A percentile compares a stretch with the other conserved stretches of the same genome.
phyloP scores from a whole-genome alignment of 2,797 vertebrate genomes.

The Sparidentex hasta region DNA sequence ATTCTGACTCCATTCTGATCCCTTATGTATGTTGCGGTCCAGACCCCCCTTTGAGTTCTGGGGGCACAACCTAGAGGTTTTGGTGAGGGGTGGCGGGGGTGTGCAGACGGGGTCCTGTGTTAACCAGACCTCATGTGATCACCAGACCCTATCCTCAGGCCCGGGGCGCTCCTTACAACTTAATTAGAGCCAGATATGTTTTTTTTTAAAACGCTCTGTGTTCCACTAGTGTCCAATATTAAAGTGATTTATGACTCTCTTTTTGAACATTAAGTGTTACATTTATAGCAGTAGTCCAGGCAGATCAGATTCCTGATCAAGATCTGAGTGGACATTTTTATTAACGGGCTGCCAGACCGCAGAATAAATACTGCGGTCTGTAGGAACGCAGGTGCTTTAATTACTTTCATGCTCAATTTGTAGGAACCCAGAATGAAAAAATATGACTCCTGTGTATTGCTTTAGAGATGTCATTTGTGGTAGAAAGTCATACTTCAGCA shows the following conservation, averaged over 20 bases:
- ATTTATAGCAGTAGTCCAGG: constrained; percentile 76
- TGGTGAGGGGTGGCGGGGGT: constrained; percentile 3
- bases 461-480: constrained; percentile 46
- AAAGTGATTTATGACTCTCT: constrained; percentile 84
- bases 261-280: constrained; percentile 82
- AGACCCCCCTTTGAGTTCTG: constrained; percentile 41
- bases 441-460: constrained; percentile 60
- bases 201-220: constrained; percentile 50
- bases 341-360: constrained; percentile 75
- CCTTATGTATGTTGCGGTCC: constrained; percentile 28
- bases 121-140: constrained; percentile 75
- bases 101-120: constrained; percentile 46
- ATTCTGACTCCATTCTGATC: constrained; percentile 36
- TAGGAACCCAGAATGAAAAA: constrained; percentile 60
- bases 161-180: constrained; percentile 68
- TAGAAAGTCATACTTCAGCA: constrained; percentile 31
- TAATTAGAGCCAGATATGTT: constrained; percentile 86
- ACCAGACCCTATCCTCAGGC: constrained; percentile 77
- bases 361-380: constrained; percentile 79
- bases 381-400: constrained; percentile 81
- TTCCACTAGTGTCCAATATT: constrained; percentile 73
- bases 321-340: constrained; percentile 82
- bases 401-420: constrained; percentile 84
- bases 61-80: constrained; percentile 52
- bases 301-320: constrained; percentile 77